Conservation (phyloP, 1,140 invertebrate genomes). For the Hylyphantes graminicola region DNA sequence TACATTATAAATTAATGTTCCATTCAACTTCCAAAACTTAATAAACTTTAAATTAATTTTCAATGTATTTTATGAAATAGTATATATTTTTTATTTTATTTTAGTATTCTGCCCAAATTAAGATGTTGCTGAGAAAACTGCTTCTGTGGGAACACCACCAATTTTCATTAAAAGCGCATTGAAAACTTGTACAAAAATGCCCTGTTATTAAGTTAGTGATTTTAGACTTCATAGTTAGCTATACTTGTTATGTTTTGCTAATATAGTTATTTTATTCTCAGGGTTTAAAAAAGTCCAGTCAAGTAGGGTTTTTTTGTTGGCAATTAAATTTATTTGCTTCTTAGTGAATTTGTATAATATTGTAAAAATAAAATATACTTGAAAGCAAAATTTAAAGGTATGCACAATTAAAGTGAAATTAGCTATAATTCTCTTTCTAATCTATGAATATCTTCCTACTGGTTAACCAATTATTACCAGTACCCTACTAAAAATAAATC, state of each 20-base stretch:
- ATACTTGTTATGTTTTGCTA: conserved; percentile 22
- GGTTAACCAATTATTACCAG: too few relatives aligned
- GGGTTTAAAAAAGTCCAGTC: conserved; percentile 10
- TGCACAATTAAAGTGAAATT: background rate
- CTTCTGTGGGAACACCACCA: background rate
- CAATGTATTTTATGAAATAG: background rate
- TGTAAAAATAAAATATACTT: background rate
- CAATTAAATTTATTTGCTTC: background rate
- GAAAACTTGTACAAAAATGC: background rate
- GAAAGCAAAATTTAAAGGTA: background rate
- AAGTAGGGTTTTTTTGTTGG: background rate
- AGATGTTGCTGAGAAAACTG: background rate
- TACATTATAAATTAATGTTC: background rate
- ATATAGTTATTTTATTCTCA: conserved; percentile 26
- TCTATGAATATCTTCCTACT: background rate
- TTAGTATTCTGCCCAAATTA: conserved; percentile 29
- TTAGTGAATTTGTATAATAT: background rate
- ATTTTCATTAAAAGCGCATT: conserved; percentile 11
- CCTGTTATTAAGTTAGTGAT: conserved; percentile 13
- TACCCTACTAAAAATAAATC: too few relatives aligned
- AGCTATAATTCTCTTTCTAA: background rate
- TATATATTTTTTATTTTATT: background rate
- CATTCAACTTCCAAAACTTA: background rate
- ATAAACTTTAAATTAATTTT: background rate
- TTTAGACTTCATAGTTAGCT: background rate